phyloP scores from a whole-genome alignment of 1,140 invertebrate genomes.

The Littorina saxatilis region DNA sequence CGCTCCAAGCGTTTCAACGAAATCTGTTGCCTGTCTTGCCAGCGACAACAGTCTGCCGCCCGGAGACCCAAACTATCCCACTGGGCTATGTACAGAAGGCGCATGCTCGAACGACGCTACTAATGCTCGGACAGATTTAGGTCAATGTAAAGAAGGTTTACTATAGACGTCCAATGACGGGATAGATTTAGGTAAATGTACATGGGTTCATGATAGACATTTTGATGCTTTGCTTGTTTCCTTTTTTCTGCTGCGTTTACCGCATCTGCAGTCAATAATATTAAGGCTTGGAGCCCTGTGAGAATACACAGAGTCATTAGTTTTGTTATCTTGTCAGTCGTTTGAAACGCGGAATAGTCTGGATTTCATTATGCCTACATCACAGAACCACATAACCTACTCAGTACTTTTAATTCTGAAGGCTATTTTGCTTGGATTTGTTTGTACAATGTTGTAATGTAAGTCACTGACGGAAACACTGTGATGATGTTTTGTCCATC shows the following conservation, averaged over 20 bases:
- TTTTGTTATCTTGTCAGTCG: too few species aligned
- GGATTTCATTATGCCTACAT: too few species aligned
- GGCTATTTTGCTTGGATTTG: too few species aligned
- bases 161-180: neutral
- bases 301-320: too few species aligned
- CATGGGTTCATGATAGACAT: neutral
- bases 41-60: neutral
- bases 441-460: too few species aligned
- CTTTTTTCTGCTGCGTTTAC: neutral
- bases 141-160: too few species aligned
- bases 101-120: neutral
- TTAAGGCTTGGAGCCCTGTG: neutral
- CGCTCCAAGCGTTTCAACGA: slow-evolving; percentile 7
- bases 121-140: too few species aligned
- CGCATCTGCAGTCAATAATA: neutral
- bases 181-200: neutral
- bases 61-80: neutral
- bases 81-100: slow-evolving; percentile 19
- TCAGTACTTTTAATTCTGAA: too few species aligned
- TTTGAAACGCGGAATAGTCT: too few species aligned
- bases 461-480: too few species aligned
- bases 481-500: too few species aligned
- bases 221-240: neutral
- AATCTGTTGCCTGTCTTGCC: slow-evolving; percentile 31
- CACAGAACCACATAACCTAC: too few species aligned